A percentile compares a stretch with the other conserved stretches of the same genome.
Evolutionary conservation across 2,113 vertebrate genomes (phyloP).

Genomic region (Motacilla alba): DNA sequence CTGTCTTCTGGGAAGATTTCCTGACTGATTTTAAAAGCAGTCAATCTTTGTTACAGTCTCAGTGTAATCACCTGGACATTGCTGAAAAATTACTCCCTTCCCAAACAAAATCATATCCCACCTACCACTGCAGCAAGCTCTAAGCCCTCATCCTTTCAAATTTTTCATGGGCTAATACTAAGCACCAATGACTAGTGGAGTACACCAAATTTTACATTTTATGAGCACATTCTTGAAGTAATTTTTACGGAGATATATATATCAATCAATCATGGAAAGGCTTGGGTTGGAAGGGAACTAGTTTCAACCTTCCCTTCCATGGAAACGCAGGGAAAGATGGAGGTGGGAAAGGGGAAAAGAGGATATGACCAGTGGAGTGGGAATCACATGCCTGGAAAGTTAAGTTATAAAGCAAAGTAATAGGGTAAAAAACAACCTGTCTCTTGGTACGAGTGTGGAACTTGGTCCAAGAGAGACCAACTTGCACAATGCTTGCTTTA

Average conservation of each 20-base stretch:
- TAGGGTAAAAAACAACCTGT: not conserved
- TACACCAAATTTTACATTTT: not conserved
- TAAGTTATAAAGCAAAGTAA: not conserved
- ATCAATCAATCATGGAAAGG: not conserved
- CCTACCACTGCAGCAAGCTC: not conserved
- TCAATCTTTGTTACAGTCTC: not conserved
- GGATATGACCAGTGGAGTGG: not conserved
- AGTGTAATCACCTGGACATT: not conserved
- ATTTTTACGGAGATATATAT: not conserved
- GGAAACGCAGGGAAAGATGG: not conserved
- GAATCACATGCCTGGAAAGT: not conserved
- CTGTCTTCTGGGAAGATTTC: not conserved
- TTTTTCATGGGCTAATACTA: not conserved
- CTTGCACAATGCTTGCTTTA: not conserved
- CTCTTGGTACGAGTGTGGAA: not conserved
- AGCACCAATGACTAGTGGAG: not conserved
- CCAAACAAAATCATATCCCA: not conserved
- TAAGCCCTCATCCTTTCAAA: not conserved
- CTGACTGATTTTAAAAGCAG: not conserved
- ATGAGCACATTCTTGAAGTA: accelerated
- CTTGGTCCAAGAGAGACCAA: not conserved
- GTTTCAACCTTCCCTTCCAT: not conserved
- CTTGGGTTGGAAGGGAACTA: not conserved
- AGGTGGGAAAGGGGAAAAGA: not conserved
- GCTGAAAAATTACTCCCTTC: not conserved